Conservation (phyloP, 2,888 invertebrate genomes). For the Himalopsyche anomala region DNA sequence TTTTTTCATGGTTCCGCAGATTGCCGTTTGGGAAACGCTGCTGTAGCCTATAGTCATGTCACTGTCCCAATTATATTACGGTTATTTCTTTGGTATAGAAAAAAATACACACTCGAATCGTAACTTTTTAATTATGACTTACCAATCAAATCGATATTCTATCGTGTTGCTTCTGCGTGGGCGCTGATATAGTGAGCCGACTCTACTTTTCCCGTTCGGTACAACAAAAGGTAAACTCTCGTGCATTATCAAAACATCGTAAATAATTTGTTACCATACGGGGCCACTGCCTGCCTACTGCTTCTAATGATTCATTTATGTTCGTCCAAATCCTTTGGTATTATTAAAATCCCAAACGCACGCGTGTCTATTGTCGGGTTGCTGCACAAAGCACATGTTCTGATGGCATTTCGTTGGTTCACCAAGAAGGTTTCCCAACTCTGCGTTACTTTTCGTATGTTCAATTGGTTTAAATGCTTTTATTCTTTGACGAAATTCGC, state of each 20-base stretch:
- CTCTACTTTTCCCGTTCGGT: neutral
- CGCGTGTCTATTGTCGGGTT: constrained; percentile 9
- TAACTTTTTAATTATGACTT: no score
- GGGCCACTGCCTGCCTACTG: constrained; percentile 1
- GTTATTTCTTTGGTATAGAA: no score
- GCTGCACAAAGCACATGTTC: neutral
- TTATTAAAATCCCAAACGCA: constrained; percentile 1
- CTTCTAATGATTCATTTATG: constrained; percentile 23
- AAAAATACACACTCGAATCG: no score
- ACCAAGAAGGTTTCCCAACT: neutral
- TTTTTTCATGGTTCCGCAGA: no score
- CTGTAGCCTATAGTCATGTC: no score
- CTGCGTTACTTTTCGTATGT: neutral
- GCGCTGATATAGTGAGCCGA: neutral
- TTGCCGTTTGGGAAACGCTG: no score
- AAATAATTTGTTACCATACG: constrained; percentile 28
- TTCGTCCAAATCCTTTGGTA: neutral
- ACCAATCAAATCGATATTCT: neutral
- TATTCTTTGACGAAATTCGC: no score
- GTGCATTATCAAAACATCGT: constrained; percentile 1
- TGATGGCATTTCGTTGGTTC: neutral
- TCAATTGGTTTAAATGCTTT: no score
- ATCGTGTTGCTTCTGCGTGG: neutral
- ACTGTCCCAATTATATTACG: no score
- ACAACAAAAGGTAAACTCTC: constrained; percentile 22